Evolutionary conservation across 1,140 invertebrate genomes (phyloP), one percentile per base, ranked within the genome.

Genomic region (Diorhabda elongata): DNA sequence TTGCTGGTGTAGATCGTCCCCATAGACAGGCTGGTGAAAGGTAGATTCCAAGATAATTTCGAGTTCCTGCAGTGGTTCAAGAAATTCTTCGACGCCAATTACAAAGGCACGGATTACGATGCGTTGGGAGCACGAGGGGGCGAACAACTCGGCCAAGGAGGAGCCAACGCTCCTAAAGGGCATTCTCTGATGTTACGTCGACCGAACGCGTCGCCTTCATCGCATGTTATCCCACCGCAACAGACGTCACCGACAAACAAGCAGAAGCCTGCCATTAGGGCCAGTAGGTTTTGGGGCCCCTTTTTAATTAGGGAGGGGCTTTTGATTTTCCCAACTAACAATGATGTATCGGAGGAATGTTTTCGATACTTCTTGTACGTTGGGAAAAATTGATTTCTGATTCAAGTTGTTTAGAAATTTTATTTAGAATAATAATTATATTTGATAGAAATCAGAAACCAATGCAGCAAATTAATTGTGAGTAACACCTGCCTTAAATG

Each of bases 41-140:
- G 94, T 79, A 90, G 92, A 75, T 98, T 97, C 84, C 93, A 96
- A 89, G 96, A 98, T 87, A 98, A 98, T 86, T 98, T 98, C 87
- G 97, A 98, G 83, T 98, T 98, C 86, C 89, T 98, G 73, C 97
- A 98, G 87, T 98, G 97, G 97, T 98, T 99, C 87, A 98, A 98
- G 87, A 97, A 97, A 83, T 98, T 98, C 84, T 98, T 98, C 86
- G 97, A 98, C 85, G 95, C 95, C 71, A 98, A 99, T 87, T 98
- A 96, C 85, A 89, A 91, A 81, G 95, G 94, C 79, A 87, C 89
- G 74, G 93, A 94, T 71, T 98, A 98, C 83, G 93, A 98, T 86
- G 90, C 97, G 58, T 82, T 95, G 72, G 88, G 87, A 64, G 91
- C 92, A 76, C 86, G 97, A 75, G 91, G 91, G 75, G 93, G 93